phyloP scores from a whole-genome alignment of 2,113 vertebrate species.

The Coregonus clupeaformis region DNA sequence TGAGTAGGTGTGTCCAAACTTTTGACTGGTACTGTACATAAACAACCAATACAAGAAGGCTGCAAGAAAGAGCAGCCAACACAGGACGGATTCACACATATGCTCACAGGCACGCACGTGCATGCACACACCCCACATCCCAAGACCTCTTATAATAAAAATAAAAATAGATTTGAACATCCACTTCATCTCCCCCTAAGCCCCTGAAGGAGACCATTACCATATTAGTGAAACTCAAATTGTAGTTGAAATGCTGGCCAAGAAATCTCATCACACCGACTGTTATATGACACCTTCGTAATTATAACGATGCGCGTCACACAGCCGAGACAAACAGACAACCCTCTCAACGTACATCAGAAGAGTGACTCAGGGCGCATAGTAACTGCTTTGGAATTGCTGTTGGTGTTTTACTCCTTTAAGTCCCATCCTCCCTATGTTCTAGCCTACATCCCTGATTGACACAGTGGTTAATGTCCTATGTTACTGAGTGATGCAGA shows the following conservation, averaged over 20 bases:
- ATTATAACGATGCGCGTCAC: background rate
- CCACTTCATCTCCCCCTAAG: background rate
- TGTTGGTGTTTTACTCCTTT: background rate
- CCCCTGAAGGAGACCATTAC: slow-evolving; percentile 2
- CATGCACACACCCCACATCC: too few relatives aligned
- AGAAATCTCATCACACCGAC: background rate
- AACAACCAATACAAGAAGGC: too few relatives aligned
- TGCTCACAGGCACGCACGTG: too few relatives aligned
- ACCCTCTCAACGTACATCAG: background rate
- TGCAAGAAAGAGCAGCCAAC: too few relatives aligned
- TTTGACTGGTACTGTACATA: too few relatives aligned
- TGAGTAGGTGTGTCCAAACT: too few relatives aligned
- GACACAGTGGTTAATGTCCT: background rate
- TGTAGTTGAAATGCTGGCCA: background rate
- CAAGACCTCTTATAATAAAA: background rate
- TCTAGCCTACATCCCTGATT: background rate
- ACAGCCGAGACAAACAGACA: background rate
- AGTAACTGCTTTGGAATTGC: background rate
- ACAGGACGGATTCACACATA: too few relatives aligned
- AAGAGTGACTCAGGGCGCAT: background rate
- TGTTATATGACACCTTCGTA: background rate
- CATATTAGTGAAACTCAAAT: background rate
- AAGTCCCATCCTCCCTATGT: background rate
- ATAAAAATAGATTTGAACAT: background rate
- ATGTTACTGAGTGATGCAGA: background rate